A percentile compares a stretch with the other conserved stretches of the same genome.
Conservation (phyloP, 2,888 invertebrate genomes). For the Agriopis marginaria region DNA sequence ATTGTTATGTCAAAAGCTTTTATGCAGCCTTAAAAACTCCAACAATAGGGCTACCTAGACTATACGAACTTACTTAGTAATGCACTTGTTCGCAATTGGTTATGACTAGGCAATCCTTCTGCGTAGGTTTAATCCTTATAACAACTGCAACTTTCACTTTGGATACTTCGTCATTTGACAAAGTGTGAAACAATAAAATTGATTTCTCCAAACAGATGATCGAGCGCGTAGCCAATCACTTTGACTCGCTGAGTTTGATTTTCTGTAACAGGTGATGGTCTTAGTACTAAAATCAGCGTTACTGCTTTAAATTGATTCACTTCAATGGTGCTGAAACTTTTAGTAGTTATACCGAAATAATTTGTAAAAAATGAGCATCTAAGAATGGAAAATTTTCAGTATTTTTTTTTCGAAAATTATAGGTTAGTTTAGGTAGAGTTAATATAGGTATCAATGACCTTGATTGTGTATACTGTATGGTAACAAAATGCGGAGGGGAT, state of each 20-base stretch:
- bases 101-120: too few relatives aligned
- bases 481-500: too few relatives aligned
- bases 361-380: neutral
- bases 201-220: constrained; percentile 26
- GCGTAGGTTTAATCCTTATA: neutral
- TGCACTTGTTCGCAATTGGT: too few relatives aligned
- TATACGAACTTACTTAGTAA: too few relatives aligned
- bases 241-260: constrained; percentile 31
- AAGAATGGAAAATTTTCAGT: too few relatives aligned
- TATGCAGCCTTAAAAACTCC: too few relatives aligned
- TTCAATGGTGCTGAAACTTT: constrained; percentile 5
- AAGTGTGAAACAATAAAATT: constrained; percentile 23
- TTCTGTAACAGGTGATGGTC: constrained; percentile 21
- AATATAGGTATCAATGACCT: too few relatives aligned
- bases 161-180: neutral
- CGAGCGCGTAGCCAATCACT: constrained; percentile 36
- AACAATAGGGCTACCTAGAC: too few relatives aligned
- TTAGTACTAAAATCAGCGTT: constrained; percentile 25
- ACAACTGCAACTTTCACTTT: constrained; percentile 5
- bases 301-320: constrained; percentile 24
- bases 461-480: too few relatives aligned
- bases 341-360: constrained; percentile 7
- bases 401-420: too few relatives aligned
- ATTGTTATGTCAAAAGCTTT: too few relatives aligned
- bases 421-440: too few relatives aligned